Base-by-base conservation (phyloP, 2,888 invertebrate species). In the Drosophila recens region DNA sequence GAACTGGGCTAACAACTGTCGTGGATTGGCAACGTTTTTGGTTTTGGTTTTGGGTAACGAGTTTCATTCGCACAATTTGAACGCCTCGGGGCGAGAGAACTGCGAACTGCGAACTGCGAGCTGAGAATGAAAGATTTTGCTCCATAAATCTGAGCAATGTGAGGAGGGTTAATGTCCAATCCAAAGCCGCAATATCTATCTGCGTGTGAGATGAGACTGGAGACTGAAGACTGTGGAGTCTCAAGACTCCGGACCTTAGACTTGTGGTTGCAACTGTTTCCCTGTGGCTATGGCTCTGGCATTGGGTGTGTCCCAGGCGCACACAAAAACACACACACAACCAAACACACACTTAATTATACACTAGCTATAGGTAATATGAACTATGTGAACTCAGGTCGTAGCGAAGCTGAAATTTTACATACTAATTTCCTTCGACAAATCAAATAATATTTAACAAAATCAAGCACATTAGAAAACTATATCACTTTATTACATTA, bases 31-130 rank as follows among this genome's bases (percentile, higher is more conserved):
- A 36, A 36, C 23, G 17, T 33, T 43, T 46, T 45, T 27, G 3
- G 11, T 45, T 72, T 67, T 52, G 54, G 58, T 54, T 74, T 78
- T 54, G 61, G 61, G 75, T 73, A 89, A 84, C 89, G 75, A 89
- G 89, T 89, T 83, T 84, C 89, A 83, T 83, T 83, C 87, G 87
- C 83, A 87, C 89, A 89, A 83, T 82, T 71, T 51, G 66, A 65
- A 67, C 68, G 67, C 83, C 77, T 73, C 68, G 54, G 42, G 82
- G 67, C 70, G 57, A 23, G 49, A 57, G 40, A 57, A 56, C 38
- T 30, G 42, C 23, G 17, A 57, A 56, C 38, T 30, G 42, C 23
- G 17, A 56, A 40, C 48, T 56, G 51, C 15, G 38, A 58, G 27
- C 49, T 33, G 43, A 43, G 48, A 56, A 49, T 63, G 62, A 65